Conservation (phyloP, 2,797 vertebrate genomes). For the Eulemur rubriventer region DNA sequence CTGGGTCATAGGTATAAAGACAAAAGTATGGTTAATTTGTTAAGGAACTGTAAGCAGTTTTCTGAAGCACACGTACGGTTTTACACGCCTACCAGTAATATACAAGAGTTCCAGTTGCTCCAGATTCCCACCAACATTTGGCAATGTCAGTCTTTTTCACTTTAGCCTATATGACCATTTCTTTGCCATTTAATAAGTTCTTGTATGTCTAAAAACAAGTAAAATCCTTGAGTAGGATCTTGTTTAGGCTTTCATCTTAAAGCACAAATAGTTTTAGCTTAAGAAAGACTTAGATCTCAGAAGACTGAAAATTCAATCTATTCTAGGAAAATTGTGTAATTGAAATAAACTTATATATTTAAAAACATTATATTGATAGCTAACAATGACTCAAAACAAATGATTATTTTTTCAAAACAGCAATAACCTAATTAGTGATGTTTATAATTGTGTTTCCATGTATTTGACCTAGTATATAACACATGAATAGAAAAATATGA, state of each 20-base stretch:
- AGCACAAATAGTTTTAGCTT: background rate
- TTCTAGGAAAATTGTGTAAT: background rate
- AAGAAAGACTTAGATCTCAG: background rate
- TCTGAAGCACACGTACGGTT: background rate
- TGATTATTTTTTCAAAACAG: background rate
- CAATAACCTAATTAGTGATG: background rate
- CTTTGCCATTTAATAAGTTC: background rate
- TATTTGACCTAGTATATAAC: background rate
- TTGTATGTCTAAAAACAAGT: background rate
- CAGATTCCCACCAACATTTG: background rate
- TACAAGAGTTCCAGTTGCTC: background rate
- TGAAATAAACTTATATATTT: background rate
- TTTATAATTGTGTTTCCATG: background rate
- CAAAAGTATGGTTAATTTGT: background rate
- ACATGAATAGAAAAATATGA: background rate
- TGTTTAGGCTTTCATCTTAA: background rate
- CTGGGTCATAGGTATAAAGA: background rate
- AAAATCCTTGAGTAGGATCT: background rate
- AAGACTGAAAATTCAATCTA: background rate
- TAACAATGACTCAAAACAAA: background rate
- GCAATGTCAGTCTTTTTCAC: background rate
- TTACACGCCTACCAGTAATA: rapidly evolving
- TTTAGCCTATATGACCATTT: background rate
- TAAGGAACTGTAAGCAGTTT: background rate
- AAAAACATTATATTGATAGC: background rate